These are phyloP conservation scores for Drosophila rufa DNA, from an alignment of 1,140 invertebrate genomes.

Conservation along the genomic window DNA sequence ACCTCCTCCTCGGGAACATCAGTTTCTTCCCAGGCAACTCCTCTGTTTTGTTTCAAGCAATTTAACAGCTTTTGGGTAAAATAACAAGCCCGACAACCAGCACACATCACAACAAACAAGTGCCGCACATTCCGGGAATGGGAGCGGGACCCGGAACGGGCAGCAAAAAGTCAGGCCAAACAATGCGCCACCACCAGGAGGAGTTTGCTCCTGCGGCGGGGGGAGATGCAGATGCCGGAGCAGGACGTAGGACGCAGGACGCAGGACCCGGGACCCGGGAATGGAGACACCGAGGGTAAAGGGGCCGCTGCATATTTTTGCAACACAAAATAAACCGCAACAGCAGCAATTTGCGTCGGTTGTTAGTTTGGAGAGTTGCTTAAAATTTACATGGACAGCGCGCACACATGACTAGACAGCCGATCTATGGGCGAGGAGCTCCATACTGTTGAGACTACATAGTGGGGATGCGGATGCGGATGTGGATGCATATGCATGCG, in stretches of 20 bases:
- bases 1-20: conserved; percentile 24
- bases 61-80: conserved; percentile 83
- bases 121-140: conserved; percentile 46
- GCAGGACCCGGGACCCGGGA: background rate
- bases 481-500: conserved; percentile 20
- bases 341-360: conserved; percentile 80
- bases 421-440: conserved; percentile 41
- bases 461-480: conserved; percentile 7
- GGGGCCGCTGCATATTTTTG: conserved; percentile 67
- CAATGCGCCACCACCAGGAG: conserved; percentile 62
- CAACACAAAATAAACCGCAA: conserved; percentile 82
- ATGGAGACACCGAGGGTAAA: conserved; percentile 5
- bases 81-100: conserved; percentile 69
- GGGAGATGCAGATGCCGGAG: conserved; percentile 10
- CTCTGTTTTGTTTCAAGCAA: conserved; percentile 76
- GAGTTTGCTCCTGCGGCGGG: background rate
- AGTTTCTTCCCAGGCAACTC: conserved; percentile 43
- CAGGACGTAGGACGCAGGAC: conserved; percentile 6
- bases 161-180: conserved; percentile 77
- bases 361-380: conserved; percentile 76
- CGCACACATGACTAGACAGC: conserved; percentile 64
- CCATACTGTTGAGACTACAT: background rate
- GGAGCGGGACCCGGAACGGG: conserved; percentile 14
- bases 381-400: conserved; percentile 69
- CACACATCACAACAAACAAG: conserved; percentile 60